These are phyloP conservation scores for Buphagus erythrorhynchus DNA, from an alignment of 2,797 vertebrate genomes.

Conservation along the genomic window DNA sequence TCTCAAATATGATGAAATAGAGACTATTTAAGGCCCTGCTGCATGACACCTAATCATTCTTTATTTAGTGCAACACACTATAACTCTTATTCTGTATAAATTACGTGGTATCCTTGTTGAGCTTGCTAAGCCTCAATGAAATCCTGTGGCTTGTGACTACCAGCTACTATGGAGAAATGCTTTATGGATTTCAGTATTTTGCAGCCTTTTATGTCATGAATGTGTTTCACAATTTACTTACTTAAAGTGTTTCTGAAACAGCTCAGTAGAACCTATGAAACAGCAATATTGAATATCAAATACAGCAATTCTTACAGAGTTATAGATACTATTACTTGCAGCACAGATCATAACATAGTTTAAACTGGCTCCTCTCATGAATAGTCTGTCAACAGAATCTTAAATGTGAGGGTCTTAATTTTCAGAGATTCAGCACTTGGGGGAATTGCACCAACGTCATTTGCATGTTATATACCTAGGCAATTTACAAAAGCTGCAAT, in stretches of 20 bases:
- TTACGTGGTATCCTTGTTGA: neutral
- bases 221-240: neutral
- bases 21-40: neutral
- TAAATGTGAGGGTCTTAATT: neutral
- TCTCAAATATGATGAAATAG: neutral
- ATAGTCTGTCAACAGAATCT: neutral
- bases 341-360: neutral
- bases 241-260: neutral
- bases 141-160: neutral
- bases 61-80: neutral
- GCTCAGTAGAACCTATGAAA: neutral
- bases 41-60: neutral
- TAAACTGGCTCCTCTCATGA: neutral
- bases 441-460: neutral
- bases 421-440: neutral
- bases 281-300: neutral
- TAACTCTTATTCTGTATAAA: neutral
- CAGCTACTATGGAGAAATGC: neutral
- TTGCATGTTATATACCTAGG: neutral
- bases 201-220: neutral
- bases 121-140: neutral
- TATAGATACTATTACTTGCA: neutral
- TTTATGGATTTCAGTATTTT: neutral
- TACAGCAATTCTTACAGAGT: neutral
- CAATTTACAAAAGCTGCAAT: neutral